Evolutionary conservation across 2,113 vertebrate species (phyloP), one percentile per base, ranked within the genome.

Genomic region (Hippocampus comes): DNA sequence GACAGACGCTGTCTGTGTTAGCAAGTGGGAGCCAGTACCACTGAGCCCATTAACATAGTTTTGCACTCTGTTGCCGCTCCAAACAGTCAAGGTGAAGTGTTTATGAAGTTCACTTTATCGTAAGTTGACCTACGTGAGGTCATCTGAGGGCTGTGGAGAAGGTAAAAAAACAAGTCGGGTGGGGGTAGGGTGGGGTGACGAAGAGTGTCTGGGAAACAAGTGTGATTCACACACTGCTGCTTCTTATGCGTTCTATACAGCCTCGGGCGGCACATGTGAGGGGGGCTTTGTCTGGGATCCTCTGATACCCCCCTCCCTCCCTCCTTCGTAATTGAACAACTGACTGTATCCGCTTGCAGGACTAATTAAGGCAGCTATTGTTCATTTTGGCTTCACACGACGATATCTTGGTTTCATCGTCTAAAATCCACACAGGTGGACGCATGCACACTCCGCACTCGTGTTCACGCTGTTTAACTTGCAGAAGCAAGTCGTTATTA

Each of bases 191-290:
- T 79, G 82, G 66, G 80, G 80, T 70, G 78, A 76, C 87, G 72
- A 67, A 75, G 69, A 23, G 25, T 21, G 79, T 90, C 84, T 86
- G 84, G 76, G 79, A 91, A 87, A 78, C 74, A 65, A 77, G 79
- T 71, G 76, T 90, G 87, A 91, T 85, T 91, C 89, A 91, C 82
- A 82, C 76, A 70, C 81, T 85, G 53, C 85, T 90, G 83, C 84
- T 82, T 78, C 71, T 64, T 69, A 77, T 60, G 21, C 75, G 74
- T 51, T 86, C 80, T 70, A 63, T 65, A 74, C 72, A 30, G 77
- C 68, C 88, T 70, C 38, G 0, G 87, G 87, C 81, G 38, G 77
- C 79, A 82, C 70, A 69, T 49, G 57, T 80, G 67, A 84, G 84
- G 79, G 79, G 66, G 73, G 76, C 78, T 87, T 87, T 89, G 81